These are phyloP conservation scores for Spodoptera littoralis DNA, from an alignment of 2,888 invertebrate species.

Conservation along the genomic window DNA sequence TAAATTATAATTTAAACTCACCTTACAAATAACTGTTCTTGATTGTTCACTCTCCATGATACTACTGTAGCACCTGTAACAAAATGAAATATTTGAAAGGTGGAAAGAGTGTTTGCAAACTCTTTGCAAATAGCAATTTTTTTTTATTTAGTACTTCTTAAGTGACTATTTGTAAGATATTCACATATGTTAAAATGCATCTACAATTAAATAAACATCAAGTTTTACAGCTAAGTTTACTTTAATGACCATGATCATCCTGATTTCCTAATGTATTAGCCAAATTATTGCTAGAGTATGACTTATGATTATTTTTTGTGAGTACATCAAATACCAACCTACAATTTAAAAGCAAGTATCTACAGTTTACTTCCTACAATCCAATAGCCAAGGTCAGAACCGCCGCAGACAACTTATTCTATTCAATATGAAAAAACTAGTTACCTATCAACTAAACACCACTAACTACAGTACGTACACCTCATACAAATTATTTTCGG, in stretches of 20 bases:
- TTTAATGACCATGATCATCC: conserved; percentile 37
- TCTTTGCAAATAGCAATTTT: too few species aligned
- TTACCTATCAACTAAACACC: conserved; percentile 72
- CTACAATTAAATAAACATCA: conserved; percentile 34
- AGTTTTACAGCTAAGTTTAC: conserved; percentile 29
- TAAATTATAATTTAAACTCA: conserved; percentile 78
- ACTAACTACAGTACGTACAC: conserved; percentile 37
- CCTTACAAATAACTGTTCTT: conserved; percentile 99
- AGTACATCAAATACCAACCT: conserved; percentile 87
- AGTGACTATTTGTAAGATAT: too few species aligned
- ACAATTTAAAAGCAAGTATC: conserved; percentile 88
- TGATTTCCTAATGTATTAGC: conserved; percentile 54
- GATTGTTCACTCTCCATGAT: conserved; percentile 98
- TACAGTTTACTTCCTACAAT: conserved; percentile 89
- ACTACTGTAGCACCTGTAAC: conserved; percentile 97
- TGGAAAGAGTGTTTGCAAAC: too few species aligned
- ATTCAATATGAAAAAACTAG: conserved; percentile 82
- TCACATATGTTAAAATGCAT: background rate
- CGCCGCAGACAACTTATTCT: conserved; percentile 85
- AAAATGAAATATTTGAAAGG: conserved; percentile 36
- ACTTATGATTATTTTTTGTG: conserved; percentile 84
- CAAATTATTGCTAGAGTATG: conserved; percentile 63
- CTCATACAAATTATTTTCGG: conserved; percentile 25
- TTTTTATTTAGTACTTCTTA: too few species aligned
- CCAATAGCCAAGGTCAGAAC: conserved; percentile 87